Evolutionary conservation across 1,140 invertebrate genomes (phyloP).

Genomic region (Daktulosphaira vitifoliae): DNA sequence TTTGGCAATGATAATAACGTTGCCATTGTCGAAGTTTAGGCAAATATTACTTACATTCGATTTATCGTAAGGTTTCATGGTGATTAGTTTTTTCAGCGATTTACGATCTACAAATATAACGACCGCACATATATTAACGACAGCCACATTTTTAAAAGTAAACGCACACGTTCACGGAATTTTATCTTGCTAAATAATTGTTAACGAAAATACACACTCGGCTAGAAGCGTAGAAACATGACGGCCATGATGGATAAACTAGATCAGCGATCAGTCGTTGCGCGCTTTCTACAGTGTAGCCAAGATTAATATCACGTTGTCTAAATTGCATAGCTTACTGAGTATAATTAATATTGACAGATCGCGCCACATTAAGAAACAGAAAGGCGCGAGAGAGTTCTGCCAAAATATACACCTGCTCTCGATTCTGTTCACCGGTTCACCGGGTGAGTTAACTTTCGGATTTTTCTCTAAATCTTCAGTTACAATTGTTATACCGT

Average conservation of each 20-base stretch:
- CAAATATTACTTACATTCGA: constrained; percentile 36
- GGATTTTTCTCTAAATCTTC: constrained; percentile 14
- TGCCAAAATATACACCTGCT: neutral
- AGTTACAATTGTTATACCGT: constrained; percentile 6
- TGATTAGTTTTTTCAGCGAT: neutral
- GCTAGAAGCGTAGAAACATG: constrained; percentile 11
- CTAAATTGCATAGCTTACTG: no score
- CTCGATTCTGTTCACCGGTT: constrained; percentile 1
- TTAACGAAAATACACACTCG: constrained; percentile 14
- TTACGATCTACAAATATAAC: neutral
- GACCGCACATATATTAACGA: neutral
- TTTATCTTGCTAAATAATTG: constrained; percentile 3
- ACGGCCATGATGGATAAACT: constrained; percentile 32
- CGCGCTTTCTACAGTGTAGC: neutral
- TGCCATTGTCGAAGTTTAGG: neutral
- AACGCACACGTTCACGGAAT: neutral
- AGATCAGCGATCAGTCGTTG: constrained; percentile 2
- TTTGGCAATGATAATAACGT: no score
- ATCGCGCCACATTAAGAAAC: no score
- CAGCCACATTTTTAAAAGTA: neutral
- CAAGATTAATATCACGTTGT: no score
- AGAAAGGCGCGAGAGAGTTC: no score
- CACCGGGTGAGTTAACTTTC: constrained; percentile 20
- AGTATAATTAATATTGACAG: no score
- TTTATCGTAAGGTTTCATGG: constrained; percentile 36